Evolutionary conservation across 2,113 vertebrate species (phyloP).

Genomic region (Dascyllus trimaculatus): DNA sequence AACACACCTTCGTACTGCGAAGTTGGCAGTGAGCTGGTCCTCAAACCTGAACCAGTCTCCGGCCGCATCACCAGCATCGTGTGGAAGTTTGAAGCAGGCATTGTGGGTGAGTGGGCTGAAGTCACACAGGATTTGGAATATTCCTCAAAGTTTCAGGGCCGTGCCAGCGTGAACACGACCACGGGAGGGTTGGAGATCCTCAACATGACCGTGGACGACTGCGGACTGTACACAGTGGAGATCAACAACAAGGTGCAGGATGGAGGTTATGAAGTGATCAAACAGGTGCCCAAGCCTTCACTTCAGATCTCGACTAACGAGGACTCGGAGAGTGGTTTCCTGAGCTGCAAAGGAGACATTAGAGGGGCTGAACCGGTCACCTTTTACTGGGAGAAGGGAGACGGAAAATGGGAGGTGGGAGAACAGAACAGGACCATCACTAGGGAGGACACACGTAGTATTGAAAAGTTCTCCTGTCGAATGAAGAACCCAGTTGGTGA

Average conservation of each 20-base stretch:
- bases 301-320: accelerated
- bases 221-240: not conserved
- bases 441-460: accelerated
- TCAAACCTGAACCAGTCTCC: accelerated
- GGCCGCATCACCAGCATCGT: accelerated
- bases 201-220: accelerated
- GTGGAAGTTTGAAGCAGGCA: not conserved
- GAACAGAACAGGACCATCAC: accelerated
- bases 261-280: accelerated
- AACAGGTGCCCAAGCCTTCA: accelerated
- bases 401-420: accelerated
- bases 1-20: accelerated
- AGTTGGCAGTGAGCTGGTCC: accelerated
- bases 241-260: not conserved
- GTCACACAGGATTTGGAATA: accelerated
- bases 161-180: accelerated
- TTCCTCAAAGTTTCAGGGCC: accelerated
- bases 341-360: not conserved
- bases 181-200: not conserved
- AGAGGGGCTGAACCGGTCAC: accelerated
- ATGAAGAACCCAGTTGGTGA: constrained; percentile 9
- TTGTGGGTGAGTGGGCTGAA: not conserved
- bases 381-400: constrained; percentile 24
- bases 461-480: constrained; percentile 1
- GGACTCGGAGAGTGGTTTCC: accelerated